phyloP scores from a whole-genome alignment of 2,888 invertebrate species.

The Cosmia pyralina region DNA sequence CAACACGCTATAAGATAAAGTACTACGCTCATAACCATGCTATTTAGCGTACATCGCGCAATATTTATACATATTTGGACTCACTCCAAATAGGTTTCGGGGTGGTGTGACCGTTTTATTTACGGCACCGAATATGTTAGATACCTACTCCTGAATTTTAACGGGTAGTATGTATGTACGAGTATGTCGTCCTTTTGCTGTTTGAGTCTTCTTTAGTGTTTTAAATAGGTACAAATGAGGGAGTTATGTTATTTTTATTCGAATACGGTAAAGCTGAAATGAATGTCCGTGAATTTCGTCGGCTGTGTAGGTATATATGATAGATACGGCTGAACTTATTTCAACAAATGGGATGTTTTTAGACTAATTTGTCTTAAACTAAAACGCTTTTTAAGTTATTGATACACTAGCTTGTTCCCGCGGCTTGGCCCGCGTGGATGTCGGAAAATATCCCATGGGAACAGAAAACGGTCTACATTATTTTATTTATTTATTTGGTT shows the following conservation, averaged over 20 bases:
- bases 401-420: no score
- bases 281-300: neutral
- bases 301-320: neutral
- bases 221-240: conserved; percentile 11
- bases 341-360: no score
- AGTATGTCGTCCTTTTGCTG: conserved; percentile 36
- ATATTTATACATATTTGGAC: conserved; percentile 84
- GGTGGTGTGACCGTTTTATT: conserved; percentile 76
- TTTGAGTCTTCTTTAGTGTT: conserved; percentile 18
- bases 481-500: no score
- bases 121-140: conserved; percentile 78
- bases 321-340: neutral
- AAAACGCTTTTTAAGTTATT: no score
- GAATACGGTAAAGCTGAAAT: neutral
- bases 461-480: no score
- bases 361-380: no score
- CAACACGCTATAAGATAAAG: conserved; percentile 53
- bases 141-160: conserved; percentile 73
- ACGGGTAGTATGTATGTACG: conserved; percentile 63
- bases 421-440: no score
- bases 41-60: conserved; percentile 68
- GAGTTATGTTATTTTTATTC: conserved; percentile 1
- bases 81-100: conserved; percentile 82
- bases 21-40: conserved; percentile 35
- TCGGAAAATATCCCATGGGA: no score